A percentile compares a stretch with the other conserved stretches of the same genome.
These are phyloP conservation scores for Hippopotamus amphibius DNA, from an alignment of 2,113 vertebrate genomes.

Conservation along the genomic window DNA sequence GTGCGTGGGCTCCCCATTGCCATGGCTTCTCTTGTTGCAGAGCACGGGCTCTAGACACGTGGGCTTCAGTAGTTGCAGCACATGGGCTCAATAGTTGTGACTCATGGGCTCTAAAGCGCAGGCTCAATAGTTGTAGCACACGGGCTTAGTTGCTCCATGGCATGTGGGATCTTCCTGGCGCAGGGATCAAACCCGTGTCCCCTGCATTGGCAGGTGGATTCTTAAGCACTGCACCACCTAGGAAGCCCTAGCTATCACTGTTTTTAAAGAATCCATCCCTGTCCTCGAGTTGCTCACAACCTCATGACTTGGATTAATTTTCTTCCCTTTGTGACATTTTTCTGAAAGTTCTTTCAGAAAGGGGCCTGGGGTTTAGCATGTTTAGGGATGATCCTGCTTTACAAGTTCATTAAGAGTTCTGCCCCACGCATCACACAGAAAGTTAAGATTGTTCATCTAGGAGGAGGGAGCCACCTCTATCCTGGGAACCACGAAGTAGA, in stretches of 20 bases:
- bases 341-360: slow-evolving; percentile 11
- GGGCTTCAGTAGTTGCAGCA: too few relatives aligned
- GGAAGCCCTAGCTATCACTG: background rate
- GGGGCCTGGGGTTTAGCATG: background rate
- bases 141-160: too few relatives aligned
- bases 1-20: too few relatives aligned
- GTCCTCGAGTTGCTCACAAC: background rate
- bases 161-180: too few relatives aligned
- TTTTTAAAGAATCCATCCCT: background rate
- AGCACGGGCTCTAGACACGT: too few relatives aligned
- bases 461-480: background rate
- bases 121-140: too few relatives aligned
- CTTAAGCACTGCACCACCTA: too few relatives aligned
- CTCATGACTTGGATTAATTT: background rate
- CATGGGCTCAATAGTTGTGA: too few relatives aligned
- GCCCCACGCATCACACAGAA: background rate
- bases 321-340: background rate
- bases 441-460: background rate
- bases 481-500: background rate
- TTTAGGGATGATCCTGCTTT: background rate
- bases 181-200: too few relatives aligned
- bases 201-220: too few relatives aligned
- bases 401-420: background rate
- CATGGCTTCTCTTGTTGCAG: too few relatives aligned
- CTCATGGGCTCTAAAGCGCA: too few relatives aligned